Evolutionary conservation across 2,113 vertebrate genomes (phyloP).

Genomic region (Sinocyclocheilus grahami): DNA sequence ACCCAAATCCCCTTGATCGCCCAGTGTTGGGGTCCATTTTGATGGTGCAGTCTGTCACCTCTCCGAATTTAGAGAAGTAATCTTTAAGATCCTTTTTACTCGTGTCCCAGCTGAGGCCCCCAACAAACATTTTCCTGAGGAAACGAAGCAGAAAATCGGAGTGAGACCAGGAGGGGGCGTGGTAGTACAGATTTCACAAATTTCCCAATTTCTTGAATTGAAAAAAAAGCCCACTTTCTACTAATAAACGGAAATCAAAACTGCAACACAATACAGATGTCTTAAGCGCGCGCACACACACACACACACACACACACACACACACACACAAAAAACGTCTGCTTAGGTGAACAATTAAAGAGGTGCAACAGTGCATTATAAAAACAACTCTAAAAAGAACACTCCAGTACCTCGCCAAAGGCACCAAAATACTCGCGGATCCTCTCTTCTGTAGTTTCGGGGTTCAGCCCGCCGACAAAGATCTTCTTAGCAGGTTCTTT

Average conservation of each 20-base stretch:
- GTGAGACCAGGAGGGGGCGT: constrained; percentile 30
- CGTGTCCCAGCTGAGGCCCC: constrained; percentile 98
- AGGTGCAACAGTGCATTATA: not conserved
- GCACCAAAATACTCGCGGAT: constrained; percentile 95
- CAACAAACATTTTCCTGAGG: constrained; percentile 98
- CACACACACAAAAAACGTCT: not conserved
- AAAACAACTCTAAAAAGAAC: too few species aligned
- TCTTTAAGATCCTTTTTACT: constrained; percentile 99
- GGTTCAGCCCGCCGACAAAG: constrained; percentile 81
- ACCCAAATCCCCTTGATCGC: constrained; percentile 96
- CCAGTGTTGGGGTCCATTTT: constrained; percentile 98
- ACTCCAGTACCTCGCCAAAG: constrained; percentile 88
- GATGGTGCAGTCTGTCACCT: constrained; percentile 97
- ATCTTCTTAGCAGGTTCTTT: constrained; percentile 98
- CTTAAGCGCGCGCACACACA: not conserved
- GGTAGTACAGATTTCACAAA: not conserved
- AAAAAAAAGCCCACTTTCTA: not conserved
- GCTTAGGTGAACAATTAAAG: not conserved
- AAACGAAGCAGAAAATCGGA: constrained; percentile 39
- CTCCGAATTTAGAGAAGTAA: constrained; percentile 97
- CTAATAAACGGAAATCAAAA: not conserved
- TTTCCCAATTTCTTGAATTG: not conserved
- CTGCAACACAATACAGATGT: not conserved
- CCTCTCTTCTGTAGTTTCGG: constrained; percentile 84
- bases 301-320: too few species aligned